Base-by-base conservation (phyloP, 2,888 invertebrate genomes). In the Physocephala rufipes region DNA sequence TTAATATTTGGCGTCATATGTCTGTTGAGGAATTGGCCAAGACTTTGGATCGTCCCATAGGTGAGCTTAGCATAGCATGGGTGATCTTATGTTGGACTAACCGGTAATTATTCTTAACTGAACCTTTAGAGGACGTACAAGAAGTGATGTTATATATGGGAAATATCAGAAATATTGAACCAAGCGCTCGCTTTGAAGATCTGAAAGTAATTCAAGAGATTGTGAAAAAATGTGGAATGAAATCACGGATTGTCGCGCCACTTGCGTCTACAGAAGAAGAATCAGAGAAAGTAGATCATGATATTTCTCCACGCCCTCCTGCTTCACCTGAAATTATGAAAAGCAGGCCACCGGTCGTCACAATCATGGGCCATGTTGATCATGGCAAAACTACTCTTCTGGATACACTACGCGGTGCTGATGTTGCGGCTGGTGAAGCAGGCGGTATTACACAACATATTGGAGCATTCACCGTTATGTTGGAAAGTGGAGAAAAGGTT, bases 391-490 rank as follows among this genome's bases (percentile, higher is more conserved):
- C 99, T 2, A 99, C 99, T 0, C 88, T 99, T 4, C 87, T 99
- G 5, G 99, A 99, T 86, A 89, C 95, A 0, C 86, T 99, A 43
- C 87, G 98, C 66, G 90, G 96, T 76, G 92, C 96, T 0, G 90
- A 92, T 51, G 92, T 99, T 2, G 98, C 96, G 0, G 92, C 93
- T 49, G 89, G 92, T 47, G 99, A 99, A 88, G 97, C 96, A 85
- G 99, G 99, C 1, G 99, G 99, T 21, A 99, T 99, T 74, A 99
- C 99, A 0, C 99, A 99, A 85, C 99, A 99, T 83, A 98, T 99
- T 79, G 99, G 99, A 61, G 99, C 99, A 49, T 99, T 99, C 87
- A 93, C 93, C 80, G 94, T 95, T 87, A 85, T 76, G 49, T 68
- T 95, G 24, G 82, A 89, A 1, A 89, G 89, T n/a, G 93, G 93